Base-by-base conservation (phyloP, 2,797 vertebrate species). In the Sternotherus odoratus region DNA sequence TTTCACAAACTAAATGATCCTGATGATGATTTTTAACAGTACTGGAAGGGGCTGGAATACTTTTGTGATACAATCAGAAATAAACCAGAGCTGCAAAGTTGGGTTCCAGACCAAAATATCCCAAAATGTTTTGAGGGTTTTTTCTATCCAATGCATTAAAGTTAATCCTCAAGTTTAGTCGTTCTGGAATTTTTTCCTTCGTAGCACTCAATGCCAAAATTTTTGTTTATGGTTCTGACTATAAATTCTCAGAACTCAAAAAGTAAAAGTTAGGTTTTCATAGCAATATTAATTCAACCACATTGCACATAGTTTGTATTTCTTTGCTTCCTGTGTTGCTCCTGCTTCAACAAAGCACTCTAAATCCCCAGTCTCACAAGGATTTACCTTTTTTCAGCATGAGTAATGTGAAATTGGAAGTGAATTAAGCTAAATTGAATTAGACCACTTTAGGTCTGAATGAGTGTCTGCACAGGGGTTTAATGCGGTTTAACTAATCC, bases 1-100 rank as follows among this genome's bases (percentile, higher is more conserved):
- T 1, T 1, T 48, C 33, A 10, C 36, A 89, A 82, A 79, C 54
- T 88, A 81, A 85, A 85, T 88, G 93, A 93, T 82, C 26, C 85
- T 74, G 82, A 79, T 85, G 51, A 85, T 60, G 26, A 6, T 91
- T 94, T 88, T 89, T 87, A 88, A 74, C 84, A 49, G 49, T 24
- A 30, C 74, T 88, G 49, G 50, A 69, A 82, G 39, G 77, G 43
- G 48, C 36, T 85, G 10, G 5, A 69, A 36, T 24, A 39, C 23
- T 3, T 39, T 39, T 69, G 28, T 28, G 0, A 5, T 51, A 39
- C 93, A 94, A 83, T 88, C 81, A 93, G 82, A 78, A 49, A n/a
- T 39, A 9, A 69, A 17, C 21, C 21, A 83, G 82, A 91, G 79
- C 78, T 15, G 74, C 49, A 51, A 88, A 88, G 56, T 26, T 79